Percentiles rank a stretch among this genome's conserved stretches.
These are phyloP conservation scores for Struthidea cinerea DNA, from an alignment of 2,113 vertebrate genomes.

Conservation along the genomic window DNA sequence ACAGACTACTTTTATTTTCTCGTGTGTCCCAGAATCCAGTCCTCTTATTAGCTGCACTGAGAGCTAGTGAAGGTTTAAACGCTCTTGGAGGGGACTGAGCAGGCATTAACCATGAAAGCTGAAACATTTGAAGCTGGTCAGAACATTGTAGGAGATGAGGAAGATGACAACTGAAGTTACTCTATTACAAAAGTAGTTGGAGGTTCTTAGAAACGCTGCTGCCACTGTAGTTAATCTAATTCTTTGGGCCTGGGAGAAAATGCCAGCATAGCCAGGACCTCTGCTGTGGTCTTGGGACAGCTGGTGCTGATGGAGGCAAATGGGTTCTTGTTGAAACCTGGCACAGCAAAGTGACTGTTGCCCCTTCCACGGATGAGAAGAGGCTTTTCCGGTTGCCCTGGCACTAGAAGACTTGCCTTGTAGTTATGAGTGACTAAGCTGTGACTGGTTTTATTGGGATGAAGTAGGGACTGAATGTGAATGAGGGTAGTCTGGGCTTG, in stretches of 20 bases:
- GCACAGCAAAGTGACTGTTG: neutral
- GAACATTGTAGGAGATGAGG: neutral
- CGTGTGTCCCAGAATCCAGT: neutral
- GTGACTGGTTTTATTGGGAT: neutral
- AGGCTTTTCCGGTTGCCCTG: neutral
- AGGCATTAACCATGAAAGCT: neutral
- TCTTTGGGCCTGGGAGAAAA: neutral
- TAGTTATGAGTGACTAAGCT: neutral
- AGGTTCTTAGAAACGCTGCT: neutral
- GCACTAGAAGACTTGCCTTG: neutral
- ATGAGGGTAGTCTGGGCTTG: neutral
- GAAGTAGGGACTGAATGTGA: neutral
- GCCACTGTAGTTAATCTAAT: neutral
- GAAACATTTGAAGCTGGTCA: neutral
- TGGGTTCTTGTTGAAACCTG: neutral
- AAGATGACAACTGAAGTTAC: neutral
- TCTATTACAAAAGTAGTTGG: neutral
- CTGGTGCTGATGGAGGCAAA: neutral
- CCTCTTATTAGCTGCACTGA: neutral
- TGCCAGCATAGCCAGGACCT: neutral
- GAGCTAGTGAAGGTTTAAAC: neutral
- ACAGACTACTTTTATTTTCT: neutral
- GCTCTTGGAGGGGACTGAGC: neutral
- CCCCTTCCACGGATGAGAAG: neutral
- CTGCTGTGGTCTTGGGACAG: neutral